Evolutionary conservation across 2,113 vertebrate genomes (phyloP), one percentile per base, ranked within the genome.

Genomic region (Mesocricetus auratus): DNA sequence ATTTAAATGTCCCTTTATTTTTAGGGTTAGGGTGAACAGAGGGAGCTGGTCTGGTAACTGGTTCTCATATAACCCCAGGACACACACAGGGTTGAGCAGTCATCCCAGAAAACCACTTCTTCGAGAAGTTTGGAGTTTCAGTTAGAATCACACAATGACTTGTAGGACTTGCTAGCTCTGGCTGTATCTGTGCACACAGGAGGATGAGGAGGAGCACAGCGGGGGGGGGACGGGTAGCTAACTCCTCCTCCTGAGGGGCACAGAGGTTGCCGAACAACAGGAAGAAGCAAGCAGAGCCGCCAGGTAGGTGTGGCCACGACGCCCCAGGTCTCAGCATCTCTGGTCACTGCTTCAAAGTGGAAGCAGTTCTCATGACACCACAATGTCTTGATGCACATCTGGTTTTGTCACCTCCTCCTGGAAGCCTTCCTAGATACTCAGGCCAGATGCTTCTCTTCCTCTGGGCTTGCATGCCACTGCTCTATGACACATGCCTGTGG

Each of bases 251-350:
- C 36, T 3, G 17, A 53, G 86, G 47, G n/a, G 24, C 13, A 24
- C 19, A 86, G 31, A n/a, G 47, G 21, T n/a, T n/a, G 45, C 12
- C 21, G 24, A 87, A 36, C 45, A 53, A 69, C 7, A 87, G 33
- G 64, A 53, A 77, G 17, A 74, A 73, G 69, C 66, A 71, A 78
- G 13, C 50, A 7, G 78, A 79, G 56, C 0, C 0, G 7, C 21
- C 17, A 3, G n/a, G 33, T 26, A 53, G 86, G 24, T 36, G 10
- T 1, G 13, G 1, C 7, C 2, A 0, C 7, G 17, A 33, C 42
- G n/a, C 36, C 21, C 45, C 21, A 53, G 45, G n/a, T 17, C n/a
- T 60, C 1, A 5, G 91, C 24, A 6, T 69, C 66, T 22, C 24
- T 77, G 33, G 8, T 31, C 31, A 47, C 7, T 17, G 16, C 66